Percentiles rank a stretch among this genome's conserved stretches.
Evolutionary conservation across 2,797 vertebrate genomes (phyloP).

Genomic region (Micropoecilia bifurca): DNA sequence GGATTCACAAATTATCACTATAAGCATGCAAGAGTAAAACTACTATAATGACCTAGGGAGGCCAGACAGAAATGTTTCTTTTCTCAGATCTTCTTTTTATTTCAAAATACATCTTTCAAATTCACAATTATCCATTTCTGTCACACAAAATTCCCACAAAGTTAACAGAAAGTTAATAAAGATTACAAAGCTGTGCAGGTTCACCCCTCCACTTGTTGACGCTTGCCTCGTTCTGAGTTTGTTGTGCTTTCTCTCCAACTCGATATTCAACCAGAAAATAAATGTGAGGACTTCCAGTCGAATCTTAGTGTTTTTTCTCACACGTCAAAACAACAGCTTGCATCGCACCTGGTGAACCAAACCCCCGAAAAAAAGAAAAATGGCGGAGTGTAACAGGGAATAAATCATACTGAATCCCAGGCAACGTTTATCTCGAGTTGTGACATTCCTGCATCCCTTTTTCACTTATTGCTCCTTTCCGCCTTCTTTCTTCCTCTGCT

Average conservation of each 20-base stretch:
- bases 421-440: slow-evolving; percentile 25
- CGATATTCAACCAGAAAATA: slow-evolving; percentile 2
- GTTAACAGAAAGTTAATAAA: background rate
- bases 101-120: background rate
- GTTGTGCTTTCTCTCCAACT: background rate
- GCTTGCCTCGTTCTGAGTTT: background rate
- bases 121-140: background rate
- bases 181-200: background rate
- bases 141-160: background rate
- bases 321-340: slow-evolving; percentile 33
- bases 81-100: background rate
- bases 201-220: background rate
- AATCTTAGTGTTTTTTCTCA: slow-evolving; percentile 24
- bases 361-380: slow-evolving; percentile 1
- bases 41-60: background rate
- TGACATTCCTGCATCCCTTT: slow-evolving; percentile 32
- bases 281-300: slow-evolving; percentile 13
- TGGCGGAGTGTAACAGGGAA: slow-evolving; percentile 6
- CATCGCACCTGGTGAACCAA: slow-evolving; percentile 20
- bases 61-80: background rate
- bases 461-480: slow-evolving; percentile 6
- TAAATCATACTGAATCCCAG: slow-evolving; percentile 10
- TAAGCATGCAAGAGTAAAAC: background rate
- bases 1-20: background rate
- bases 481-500: slow-evolving; percentile 7